Conservation (phyloP, 2,888 invertebrate genomes). For the Odontocolon sp. region DNA sequence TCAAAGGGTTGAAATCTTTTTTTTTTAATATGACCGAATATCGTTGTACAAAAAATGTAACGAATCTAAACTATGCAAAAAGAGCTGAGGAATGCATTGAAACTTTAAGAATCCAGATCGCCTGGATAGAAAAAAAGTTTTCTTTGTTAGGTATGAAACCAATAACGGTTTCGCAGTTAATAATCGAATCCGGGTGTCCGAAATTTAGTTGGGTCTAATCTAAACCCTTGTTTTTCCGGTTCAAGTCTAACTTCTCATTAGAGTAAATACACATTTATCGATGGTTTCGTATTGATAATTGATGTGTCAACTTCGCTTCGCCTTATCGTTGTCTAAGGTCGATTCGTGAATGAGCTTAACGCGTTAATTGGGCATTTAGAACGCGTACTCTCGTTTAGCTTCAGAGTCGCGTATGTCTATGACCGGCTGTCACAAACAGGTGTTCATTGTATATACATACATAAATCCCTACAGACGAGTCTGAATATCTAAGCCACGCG, state of each 20-base stretch:
- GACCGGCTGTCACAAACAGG: neutral
- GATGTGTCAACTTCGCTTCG: neutral
- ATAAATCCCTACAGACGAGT: neutral
- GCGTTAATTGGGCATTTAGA: slow-evolving; percentile 36
- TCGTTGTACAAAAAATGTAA: too few species aligned
- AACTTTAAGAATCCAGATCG: neutral
- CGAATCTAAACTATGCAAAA: neutral
- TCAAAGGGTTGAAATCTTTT: neutral
- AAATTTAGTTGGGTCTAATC: neutral
- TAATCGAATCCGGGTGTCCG: too few species aligned
- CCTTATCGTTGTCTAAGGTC: slow-evolving; percentile 32
- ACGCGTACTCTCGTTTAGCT: slow-evolving; percentile 10
- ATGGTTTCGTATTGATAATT: slow-evolving; percentile 13
- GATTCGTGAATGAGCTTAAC: neutral
- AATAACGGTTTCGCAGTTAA: neutral
- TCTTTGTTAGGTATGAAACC: slow-evolving; percentile 1
- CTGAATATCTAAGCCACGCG: slow-evolving; percentile 9
- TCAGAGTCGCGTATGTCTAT: neutral
- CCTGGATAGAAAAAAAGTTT: neutral
- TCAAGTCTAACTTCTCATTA: neutral
- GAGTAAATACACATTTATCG: slow-evolving; percentile 4
- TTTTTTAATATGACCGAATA: too few species aligned
- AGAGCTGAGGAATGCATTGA: neutral
- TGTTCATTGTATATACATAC: neutral
- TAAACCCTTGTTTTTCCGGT: neutral